phyloP scores from a whole-genome alignment of 2,888 invertebrate species.

The Pterostichus niger region DNA sequence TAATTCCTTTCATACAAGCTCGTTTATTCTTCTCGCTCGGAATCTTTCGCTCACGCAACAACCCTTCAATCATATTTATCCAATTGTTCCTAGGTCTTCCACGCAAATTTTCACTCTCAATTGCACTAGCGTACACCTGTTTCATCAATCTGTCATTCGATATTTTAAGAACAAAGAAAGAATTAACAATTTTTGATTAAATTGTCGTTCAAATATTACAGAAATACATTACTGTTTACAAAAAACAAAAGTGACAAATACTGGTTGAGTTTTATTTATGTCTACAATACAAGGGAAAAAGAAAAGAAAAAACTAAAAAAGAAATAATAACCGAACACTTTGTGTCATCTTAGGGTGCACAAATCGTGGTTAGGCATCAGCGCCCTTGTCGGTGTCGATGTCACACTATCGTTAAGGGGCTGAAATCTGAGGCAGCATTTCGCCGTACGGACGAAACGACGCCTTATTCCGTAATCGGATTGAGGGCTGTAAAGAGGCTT shows the following conservation, averaged over 20 bases:
- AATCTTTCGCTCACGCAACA: too few relatives aligned
- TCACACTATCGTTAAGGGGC: constrained; percentile 47
- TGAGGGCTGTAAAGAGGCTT: constrained; percentile 66
- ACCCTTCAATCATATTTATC: too few relatives aligned
- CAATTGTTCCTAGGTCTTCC: too few relatives aligned
- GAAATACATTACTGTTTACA: background rate
- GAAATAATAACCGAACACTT: constrained; percentile 27
- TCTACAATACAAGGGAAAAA: background rate
- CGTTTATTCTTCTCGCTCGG: too few relatives aligned
- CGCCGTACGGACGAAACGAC: constrained; percentile 39
- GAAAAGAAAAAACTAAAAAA: background rate
- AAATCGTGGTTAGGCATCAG: constrained; percentile 32
- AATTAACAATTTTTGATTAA: too few relatives aligned
- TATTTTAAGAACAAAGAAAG: too few relatives aligned
- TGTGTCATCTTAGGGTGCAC: constrained; percentile 15
- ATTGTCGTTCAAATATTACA: background rate
- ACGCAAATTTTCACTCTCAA: too few relatives aligned
- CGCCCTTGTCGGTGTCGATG: constrained; percentile 49
- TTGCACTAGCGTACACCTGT: too few relatives aligned
- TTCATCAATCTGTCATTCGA: too few relatives aligned
- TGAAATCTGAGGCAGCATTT: constrained; percentile 43
- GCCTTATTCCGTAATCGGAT: constrained; percentile 65
- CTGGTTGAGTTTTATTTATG: background rate
- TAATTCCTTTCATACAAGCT: too few relatives aligned
- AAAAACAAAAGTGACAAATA: too few relatives aligned